Conservation (phyloP, 2,888 invertebrate genomes). For the Agrotis clavis region DNA sequence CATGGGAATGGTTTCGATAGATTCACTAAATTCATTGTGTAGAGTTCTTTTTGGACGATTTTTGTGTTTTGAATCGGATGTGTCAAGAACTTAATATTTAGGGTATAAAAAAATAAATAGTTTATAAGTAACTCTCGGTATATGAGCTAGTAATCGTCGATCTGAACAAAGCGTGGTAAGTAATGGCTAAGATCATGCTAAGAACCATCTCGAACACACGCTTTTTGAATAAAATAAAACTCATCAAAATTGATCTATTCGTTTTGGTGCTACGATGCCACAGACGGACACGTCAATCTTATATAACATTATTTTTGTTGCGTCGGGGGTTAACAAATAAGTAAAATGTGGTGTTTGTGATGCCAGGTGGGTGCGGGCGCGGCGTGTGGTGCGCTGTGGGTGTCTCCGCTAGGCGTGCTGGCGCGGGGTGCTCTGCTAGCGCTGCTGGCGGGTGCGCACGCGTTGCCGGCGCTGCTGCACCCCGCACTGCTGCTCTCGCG, state of each 20-base stretch:
- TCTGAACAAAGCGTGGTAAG: too few species aligned
- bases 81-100: neutral
- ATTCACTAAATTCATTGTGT: neutral
- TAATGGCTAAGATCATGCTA: too few species aligned
- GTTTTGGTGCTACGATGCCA: too few species aligned
- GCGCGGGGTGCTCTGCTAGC: constrained; percentile 75
- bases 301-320: neutral
- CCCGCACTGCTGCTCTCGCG: constrained; percentile 78
- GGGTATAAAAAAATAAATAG: too few species aligned
- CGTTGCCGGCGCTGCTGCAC: constrained; percentile 76
- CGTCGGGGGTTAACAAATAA: neutral
- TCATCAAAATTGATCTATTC: too few species aligned
- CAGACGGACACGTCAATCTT: too few species aligned
- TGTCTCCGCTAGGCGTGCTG: constrained; percentile 80
- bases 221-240: too few species aligned
- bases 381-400: constrained; percentile 84
- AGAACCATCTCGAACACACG: too few species aligned
- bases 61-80: neutral
- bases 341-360: neutral
- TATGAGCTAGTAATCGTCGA: too few species aligned
- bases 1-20: neutral
- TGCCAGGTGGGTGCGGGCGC: constrained; percentile 82
- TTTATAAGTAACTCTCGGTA: too few species aligned
- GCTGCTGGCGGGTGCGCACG: constrained; percentile 76
- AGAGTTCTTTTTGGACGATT: neutral